Base-by-base conservation (phyloP, 2,113 vertebrate genomes). In the Halichoerus grypus region DNA sequence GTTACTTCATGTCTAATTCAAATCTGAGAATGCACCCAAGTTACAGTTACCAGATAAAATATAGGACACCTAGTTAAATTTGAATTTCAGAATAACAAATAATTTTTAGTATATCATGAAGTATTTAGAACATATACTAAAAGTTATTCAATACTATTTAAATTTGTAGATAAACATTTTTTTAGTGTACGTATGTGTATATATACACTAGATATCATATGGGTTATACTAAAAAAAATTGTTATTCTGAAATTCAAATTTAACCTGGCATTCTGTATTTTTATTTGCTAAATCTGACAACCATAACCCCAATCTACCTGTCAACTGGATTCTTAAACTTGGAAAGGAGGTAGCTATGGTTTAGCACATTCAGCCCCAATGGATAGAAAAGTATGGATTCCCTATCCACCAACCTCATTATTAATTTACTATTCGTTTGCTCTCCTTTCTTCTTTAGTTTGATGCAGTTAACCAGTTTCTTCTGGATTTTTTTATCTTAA, bases 231-330 rank as follows among this genome's bases (percentile, higher is more conserved):
- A 72, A 61, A 65, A 61, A 57, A 42, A n/a, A 39, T 13, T 49
- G 0, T 69, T 86, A 88, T 55, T 28, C 8, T 88, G 63, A 88
- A 80, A 89, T 92, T 92, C 7, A 89, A 53, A 92, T 55, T 94
- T 86, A 39, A 71, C 2, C 39, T 39, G 19, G 1, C 1, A 18
- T 71, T 89, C 39, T 49, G 2, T 80, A 67, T 46, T 91, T 90
- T 94, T 91, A 86, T 90, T 95, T 93, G 19, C 28, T 91, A 82
- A 77, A 21, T 85, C 18, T 76, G 42, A 42, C 26, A 91, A 26
- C 12, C 8, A 33, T 61, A 92, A 80, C 24, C 24, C 51, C 97
- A 92, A 59, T 92, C 14, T 84, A 15, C 33, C n/a, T 80, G 71
- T 90, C 57, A 53, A 46, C 2, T 53, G 24, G 39, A 39, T 93